These are phyloP conservation scores for Lampris megalopsis DNA, from an alignment of 2,113 vertebrate species.

Conservation along the genomic window DNA sequence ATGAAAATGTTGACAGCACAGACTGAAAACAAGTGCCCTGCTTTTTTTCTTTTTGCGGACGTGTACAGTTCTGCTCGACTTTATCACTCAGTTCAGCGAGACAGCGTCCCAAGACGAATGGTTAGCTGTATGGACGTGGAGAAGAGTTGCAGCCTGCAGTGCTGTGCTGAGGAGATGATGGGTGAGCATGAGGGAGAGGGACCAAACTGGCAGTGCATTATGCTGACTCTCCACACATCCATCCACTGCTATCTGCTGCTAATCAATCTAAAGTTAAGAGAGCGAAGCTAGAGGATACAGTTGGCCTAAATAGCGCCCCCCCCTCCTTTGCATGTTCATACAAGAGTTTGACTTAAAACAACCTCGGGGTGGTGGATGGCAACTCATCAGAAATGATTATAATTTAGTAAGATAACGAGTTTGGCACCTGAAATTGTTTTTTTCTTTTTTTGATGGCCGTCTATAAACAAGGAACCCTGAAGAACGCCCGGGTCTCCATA, in stretches of 20 bases:
- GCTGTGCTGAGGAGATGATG: slow-evolving; percentile 77
- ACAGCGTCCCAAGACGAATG: slow-evolving; percentile 82
- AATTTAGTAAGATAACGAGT: too few relatives aligned
- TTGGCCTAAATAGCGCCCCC: slow-evolving; percentile 60
- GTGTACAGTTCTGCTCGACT: slow-evolving; percentile 79
- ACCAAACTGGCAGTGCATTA: slow-evolving; percentile 82
- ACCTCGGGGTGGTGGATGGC: not conserved
- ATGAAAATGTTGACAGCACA: slow-evolving; percentile 80
- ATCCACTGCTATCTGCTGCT: slow-evolving; percentile 82
- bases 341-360: slow-evolving; percentile 18
- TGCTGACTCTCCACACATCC: slow-evolving; percentile 86
- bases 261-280: slow-evolving; percentile 86
- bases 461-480: slow-evolving; percentile 7
- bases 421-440: too few relatives aligned
- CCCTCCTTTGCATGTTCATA: slow-evolving; percentile 61
- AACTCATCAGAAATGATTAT: not conserved
- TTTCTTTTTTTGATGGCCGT: not conserved
- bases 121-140: slow-evolving; percentile 76
- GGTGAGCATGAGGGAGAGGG: slow-evolving; percentile 78
- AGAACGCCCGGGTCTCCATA: too few relatives aligned
- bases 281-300: slow-evolving; percentile 68
- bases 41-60: slow-evolving; percentile 80
- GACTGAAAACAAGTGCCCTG: slow-evolving; percentile 84
- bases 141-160: slow-evolving; percentile 73
- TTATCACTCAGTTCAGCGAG: slow-evolving; percentile 83